Evolutionary conservation across 92 coral and sea anemone species (phyloP).

Genomic region (Siderastrea siderea): DNA sequence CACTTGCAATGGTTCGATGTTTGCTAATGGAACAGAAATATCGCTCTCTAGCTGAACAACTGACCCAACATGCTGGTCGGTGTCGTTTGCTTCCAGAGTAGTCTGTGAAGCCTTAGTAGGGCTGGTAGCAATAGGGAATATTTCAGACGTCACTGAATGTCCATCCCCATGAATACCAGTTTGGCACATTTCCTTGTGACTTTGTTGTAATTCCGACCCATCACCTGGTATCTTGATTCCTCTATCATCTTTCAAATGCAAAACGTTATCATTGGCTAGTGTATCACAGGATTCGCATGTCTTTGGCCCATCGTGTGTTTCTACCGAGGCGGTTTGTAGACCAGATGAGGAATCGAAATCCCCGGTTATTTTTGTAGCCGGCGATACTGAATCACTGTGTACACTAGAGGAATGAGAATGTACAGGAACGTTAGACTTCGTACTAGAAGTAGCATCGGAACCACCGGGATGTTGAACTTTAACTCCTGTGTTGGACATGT

Average conservation of each 20-base stretch:
- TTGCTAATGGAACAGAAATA: neutral
- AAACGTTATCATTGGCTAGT: neutral
- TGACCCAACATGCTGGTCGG: neutral
- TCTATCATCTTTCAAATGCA: neutral
- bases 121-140: neutral
- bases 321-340: neutral
- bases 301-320: slow-evolving; percentile 2
- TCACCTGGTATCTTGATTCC: neutral
- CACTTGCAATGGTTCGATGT: neutral
- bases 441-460: slow-evolving; percentile 1
- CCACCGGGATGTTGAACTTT: neutral
- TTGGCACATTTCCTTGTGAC: neutral
- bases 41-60: neutral
- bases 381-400: slow-evolving; percentile 3
- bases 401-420: neutral
- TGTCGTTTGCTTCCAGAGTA: neutral
- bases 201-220: neutral
- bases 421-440: neutral
- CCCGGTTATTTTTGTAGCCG: slow-evolving; percentile 5
- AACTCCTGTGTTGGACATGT: neutral
- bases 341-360: slow-evolving; percentile 3
- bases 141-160: neutral
- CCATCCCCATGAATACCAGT: neutral
- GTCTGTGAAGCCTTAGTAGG: neutral
- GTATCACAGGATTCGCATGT: neutral